A percentile compares a stretch with the other conserved stretches of the same genome.
phyloP scores from a whole-genome alignment of 2,797 vertebrate species.

The Sebastes cheni region DNA sequence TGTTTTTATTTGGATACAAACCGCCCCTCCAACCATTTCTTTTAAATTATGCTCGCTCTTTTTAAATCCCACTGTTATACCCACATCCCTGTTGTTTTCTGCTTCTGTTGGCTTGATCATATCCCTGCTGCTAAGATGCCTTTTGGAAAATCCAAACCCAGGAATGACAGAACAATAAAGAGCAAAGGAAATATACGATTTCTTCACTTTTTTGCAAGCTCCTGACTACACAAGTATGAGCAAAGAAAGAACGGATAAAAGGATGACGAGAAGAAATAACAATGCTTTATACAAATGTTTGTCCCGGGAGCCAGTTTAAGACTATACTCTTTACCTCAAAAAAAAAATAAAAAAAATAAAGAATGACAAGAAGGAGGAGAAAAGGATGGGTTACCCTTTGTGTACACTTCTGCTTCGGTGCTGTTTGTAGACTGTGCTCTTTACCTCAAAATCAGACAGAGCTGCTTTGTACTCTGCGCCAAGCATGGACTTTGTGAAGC shows the following conservation, averaged over 20 bases:
- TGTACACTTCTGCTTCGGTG: conserved; percentile 63
- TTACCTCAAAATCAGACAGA: conserved; percentile 79
- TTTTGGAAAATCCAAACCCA: conserved; percentile 59
- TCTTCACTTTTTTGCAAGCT: conserved; percentile 77
- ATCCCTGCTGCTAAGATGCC: conserved; percentile 73
- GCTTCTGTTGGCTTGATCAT: conserved; percentile 55
- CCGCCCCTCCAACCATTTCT: conserved; percentile 17
- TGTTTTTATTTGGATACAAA: conserved; percentile 51
- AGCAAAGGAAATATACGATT: conserved; percentile 81
- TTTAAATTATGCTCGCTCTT: conserved; percentile 41
- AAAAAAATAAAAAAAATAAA: conserved; percentile 26
- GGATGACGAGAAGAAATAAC: conserved; percentile 36
- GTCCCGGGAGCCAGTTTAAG: conserved; percentile 58
- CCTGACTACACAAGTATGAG: conserved; percentile 77
- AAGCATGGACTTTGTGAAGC: conserved; percentile 58
- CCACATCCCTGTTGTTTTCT: conserved; percentile 23
- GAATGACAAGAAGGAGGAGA: conserved; percentile 32
- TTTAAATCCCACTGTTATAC: conserved; percentile 25
- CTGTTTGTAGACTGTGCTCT: conserved; percentile 69
- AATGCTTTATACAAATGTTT: conserved; percentile 56
- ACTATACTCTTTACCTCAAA: conserved; percentile 75
- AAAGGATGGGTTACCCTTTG: conserved; percentile 41
- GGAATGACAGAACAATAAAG: conserved; percentile 56
- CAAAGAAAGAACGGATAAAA: conserved; percentile 38
- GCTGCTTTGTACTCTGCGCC: conserved; percentile 67